Percentiles rank a stretch among this genome's conserved stretches.
Conservation (phyloP, 2,888 invertebrate species). For the Raillietiella orientalis region DNA sequence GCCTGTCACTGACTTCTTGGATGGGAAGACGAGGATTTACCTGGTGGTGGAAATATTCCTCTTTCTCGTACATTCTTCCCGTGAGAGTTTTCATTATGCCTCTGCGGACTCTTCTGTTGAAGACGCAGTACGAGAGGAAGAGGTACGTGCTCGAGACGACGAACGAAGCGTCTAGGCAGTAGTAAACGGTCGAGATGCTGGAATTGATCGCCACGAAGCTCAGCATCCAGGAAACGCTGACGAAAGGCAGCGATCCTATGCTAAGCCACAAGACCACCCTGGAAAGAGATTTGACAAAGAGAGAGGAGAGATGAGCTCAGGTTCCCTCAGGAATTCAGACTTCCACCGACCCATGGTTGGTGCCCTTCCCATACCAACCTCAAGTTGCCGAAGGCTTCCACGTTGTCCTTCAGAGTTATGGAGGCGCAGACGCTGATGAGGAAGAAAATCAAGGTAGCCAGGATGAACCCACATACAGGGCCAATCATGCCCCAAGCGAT, state of each 20-base stretch:
- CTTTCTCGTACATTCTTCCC: too few species aligned
- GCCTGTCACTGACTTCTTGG: too few species aligned
- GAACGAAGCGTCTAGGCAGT: constrained; percentile 39
- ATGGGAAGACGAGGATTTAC: not conserved
- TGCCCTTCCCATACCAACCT: constrained; percentile 23
- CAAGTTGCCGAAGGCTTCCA: constrained; percentile 50
- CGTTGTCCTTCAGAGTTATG: constrained; percentile 60
- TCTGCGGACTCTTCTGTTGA: constrained; percentile 48
- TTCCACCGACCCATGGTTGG: too few species aligned
- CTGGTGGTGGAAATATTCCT: not conserved
- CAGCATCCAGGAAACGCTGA: constrained; percentile 56
- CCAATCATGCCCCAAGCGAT: constrained; percentile 86
- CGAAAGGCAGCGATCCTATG: constrained; percentile 46
- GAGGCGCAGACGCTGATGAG: constrained; percentile 62
- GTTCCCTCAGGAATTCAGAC: too few species aligned
- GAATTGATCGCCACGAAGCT: constrained; percentile 44
- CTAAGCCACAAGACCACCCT: constrained; percentile 59
- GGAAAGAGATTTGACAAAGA: constrained; percentile 7
- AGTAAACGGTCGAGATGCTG: constrained; percentile 31
- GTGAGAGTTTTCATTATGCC: constrained; percentile 21
- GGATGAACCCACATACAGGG: constrained; percentile 44
- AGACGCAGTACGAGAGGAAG: constrained; percentile 50
- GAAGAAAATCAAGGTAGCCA: constrained; percentile 41
- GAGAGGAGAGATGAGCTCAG: not conserved
- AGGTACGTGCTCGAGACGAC: constrained; percentile 48